These are phyloP conservation scores for Luehdorfia chinensis DNA, from an alignment of 1,140 invertebrate species.

Conservation along the genomic window DNA sequence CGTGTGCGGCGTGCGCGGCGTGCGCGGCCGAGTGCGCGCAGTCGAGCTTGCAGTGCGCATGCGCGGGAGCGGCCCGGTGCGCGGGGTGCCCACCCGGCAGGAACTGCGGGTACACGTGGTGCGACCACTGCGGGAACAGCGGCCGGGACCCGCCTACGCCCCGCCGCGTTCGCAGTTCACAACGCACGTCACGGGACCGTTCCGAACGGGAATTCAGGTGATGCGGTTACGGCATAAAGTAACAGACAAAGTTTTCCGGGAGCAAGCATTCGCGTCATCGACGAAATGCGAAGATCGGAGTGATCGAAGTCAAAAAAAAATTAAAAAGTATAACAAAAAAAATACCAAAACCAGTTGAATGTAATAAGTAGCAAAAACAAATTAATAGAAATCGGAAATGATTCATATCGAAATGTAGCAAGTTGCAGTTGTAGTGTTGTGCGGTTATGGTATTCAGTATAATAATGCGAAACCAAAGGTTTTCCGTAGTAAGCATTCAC, in stretches of 20 bases:
- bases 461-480: too few relatives aligned
- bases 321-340: too few relatives aligned
- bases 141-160: slow-evolving; percentile 78
- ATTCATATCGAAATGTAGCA: too few relatives aligned
- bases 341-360: too few relatives aligned
- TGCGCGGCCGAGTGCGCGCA: slow-evolving; percentile 78
- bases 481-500: too few relatives aligned
- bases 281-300: too few relatives aligned
- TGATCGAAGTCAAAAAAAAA: too few relatives aligned
- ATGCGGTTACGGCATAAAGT: background rate
- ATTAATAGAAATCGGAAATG: too few relatives aligned
- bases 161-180: background rate
- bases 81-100: slow-evolving; percentile 89
- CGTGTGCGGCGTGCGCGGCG: slow-evolving; percentile 76
- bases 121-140: slow-evolving; percentile 93
- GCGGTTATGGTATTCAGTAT: too few relatives aligned
- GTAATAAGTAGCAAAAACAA: too few relatives aligned
- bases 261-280: too few relatives aligned
- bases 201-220: background rate
- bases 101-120: slow-evolving; percentile 94
- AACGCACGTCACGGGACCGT: background rate
- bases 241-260: background rate
- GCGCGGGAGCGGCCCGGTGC: slow-evolving; percentile 75
- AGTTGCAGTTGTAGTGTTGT: too few relatives aligned
- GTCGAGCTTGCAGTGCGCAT: slow-evolving; percentile 61